Percentiles rank a stretch among this genome's conserved stretches.
phyloP scores from a whole-genome alignment of 2,888 invertebrate species.

The Acleris sparsana region DNA sequence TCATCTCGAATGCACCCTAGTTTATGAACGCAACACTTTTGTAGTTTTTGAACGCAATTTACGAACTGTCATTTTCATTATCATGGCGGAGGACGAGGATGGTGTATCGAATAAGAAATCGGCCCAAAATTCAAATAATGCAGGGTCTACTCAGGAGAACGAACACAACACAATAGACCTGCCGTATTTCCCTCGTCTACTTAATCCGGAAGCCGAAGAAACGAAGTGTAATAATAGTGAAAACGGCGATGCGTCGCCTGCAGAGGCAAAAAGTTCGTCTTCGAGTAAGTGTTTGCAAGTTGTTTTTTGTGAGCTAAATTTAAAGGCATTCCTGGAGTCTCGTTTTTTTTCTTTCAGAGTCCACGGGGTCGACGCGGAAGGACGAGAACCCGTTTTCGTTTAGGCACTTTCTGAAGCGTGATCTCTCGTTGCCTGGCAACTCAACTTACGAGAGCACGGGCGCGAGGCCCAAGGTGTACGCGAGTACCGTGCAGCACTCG shows the following conservation, averaged over 20 bases:
- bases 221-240: conserved; percentile 73
- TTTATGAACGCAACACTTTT: conserved; percentile 24
- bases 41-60: conserved; percentile 52
- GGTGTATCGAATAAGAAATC: conserved; percentile 79
- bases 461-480: conserved; percentile 89
- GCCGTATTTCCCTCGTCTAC: conserved; percentile 41
- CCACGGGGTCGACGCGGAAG: conserved; percentile 75
- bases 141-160: conserved; percentile 64
- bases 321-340: conserved; percentile 61
- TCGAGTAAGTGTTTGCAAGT: conserved; percentile 77
- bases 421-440: conserved; percentile 79
- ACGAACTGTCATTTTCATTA: conserved; percentile 72
- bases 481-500: conserved; percentile 77
- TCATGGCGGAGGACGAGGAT: conserved; percentile 83
- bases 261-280: conserved; percentile 71
- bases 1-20: too few species aligned
- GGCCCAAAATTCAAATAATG: conserved; percentile 74
- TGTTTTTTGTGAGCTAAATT: conserved; percentile 78
- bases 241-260: conserved; percentile 64
- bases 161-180: conserved; percentile 66
- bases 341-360: conserved; percentile 66
- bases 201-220: conserved; percentile 79
- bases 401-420: conserved; percentile 91
- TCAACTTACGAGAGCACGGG: conserved; percentile 87
- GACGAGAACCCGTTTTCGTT: conserved; percentile 93